Base-by-base conservation (phyloP, 2,888 invertebrate species). In the Geotrupes spiniger region DNA sequence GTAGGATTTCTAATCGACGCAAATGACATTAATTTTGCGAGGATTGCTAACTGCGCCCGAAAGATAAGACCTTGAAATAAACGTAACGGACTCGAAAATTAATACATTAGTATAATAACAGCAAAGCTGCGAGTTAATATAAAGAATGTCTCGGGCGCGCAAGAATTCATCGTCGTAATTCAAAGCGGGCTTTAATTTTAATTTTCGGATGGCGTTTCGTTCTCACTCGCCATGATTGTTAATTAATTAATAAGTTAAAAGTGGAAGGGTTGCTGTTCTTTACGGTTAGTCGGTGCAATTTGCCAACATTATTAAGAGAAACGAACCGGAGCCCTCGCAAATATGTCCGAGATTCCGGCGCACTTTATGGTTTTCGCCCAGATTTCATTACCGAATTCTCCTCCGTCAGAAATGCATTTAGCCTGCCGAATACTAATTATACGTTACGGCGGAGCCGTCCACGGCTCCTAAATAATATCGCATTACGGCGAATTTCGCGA, bases 201-300 rank as follows among this genome's bases (percentile, higher is more conserved):
- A 68, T 69, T 66, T 66, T 67, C 47, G 46, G 36, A 44, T 41
- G 43, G 41, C 48, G 53, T 47, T 42, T 51, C 16, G 38, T 31
- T 31, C 43, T 67, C 64, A 63, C 66, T 68, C 67, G 66, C 68
- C 67, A 71, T 71, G 71, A 72, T 72, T 72, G 70, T 72, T 72
- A 71, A 72, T 72, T 72, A 72, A 72, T 72, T 72, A 72, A 72
- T 72, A 72, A 72, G 70, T 72, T 68, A 68, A 68, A 66, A 69
- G 69, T 68, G 62, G 67, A 67, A 65, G 66, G 67, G 65, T 66
- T 65, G 65, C 64, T 61, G 68, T 71, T 71, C 70, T 71, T 71
- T 71, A 70, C 69, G 70, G 68, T 69, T 67, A 66, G 65, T 63
- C 69, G 59, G 60, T 68, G 68, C 70, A 71, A 70, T 71, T 72